A percentile compares a stretch with the other conserved stretches of the same genome.
phyloP scores from a whole-genome alignment of 2,113 vertebrate species.

The Tricholaema leucomelas region DNA sequence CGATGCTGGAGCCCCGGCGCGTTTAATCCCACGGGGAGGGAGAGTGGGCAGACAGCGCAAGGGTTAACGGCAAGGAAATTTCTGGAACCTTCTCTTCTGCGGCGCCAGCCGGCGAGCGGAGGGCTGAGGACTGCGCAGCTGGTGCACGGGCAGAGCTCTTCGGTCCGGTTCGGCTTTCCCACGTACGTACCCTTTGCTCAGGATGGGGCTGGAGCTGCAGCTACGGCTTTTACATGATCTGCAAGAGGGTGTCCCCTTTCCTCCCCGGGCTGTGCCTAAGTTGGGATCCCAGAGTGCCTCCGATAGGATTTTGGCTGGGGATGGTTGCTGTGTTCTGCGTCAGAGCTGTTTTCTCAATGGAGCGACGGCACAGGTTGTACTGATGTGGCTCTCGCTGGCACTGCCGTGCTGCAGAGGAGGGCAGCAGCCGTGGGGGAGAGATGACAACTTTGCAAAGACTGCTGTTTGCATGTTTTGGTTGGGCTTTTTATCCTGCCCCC shows the following conservation, averaged over 20 bases:
- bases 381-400: conserved; percentile 62
- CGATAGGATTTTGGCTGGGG: conserved; percentile 48
- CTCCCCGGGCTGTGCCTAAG: conserved; percentile 7
- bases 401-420: conserved; percentile 69
- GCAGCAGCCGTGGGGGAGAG: conserved; percentile 43
- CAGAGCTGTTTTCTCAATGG: conserved; percentile 75
- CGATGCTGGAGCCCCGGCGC: conserved; percentile 81
- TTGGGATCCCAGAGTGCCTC: not conserved
- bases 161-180: conserved; percentile 65
- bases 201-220: conserved; percentile 63
- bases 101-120: conserved; percentile 68
- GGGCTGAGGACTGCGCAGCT: conserved; percentile 76
- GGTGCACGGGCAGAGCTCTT: conserved; percentile 66
- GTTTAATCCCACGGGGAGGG: conserved; percentile 72
- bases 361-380: conserved; percentile 67
- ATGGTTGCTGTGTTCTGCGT: conserved; percentile 66
- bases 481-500: not conserved
- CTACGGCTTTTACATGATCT: not conserved
- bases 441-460: conserved; percentile 66
- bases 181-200: conserved; percentile 74
- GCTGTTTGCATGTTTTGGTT: conserved; percentile 18
- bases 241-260: conserved; percentile 64
- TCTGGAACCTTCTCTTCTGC: conserved; percentile 87
- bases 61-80: conserved; percentile 82
- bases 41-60: conserved; percentile 73